These are phyloP conservation scores for Pristionchus japonicus DNA, from an alignment of 2,888 invertebrate species.

Conservation along the genomic window DNA sequence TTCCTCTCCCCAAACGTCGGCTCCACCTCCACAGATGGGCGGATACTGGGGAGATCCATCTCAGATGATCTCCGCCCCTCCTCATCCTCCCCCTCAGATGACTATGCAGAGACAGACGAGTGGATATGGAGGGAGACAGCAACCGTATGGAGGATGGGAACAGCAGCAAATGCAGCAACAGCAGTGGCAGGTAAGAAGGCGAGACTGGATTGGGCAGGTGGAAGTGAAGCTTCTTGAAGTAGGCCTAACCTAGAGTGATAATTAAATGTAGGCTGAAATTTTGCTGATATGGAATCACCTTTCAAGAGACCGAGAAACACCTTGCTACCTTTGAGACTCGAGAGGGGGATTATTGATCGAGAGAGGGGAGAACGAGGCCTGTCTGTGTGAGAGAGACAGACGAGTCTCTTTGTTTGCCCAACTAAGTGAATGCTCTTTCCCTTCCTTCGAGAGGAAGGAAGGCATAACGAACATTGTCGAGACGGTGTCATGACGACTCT, in stretches of 20 bases:
- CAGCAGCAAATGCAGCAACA: slow-evolving; percentile 25
- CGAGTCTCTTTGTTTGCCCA: slow-evolving; percentile 14
- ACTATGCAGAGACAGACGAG: not conserved
- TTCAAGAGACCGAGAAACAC: no score
- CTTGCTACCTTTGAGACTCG: no score
- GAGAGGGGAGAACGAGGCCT: not conserved
- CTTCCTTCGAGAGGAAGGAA: not conserved
- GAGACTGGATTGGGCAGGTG: no score
- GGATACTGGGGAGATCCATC: not conserved
- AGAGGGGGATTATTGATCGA: slow-evolving; percentile 2
- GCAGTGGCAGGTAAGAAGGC: slow-evolving; percentile 35
- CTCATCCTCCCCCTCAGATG: not conserved
- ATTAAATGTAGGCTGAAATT: no score
- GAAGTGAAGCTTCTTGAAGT: no score
- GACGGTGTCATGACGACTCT: not conserved
- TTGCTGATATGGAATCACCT: no score
- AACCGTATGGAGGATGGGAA: not conserved
- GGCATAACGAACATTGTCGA: not conserved
- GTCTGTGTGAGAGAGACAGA: not conserved
- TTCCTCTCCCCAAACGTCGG: not conserved
- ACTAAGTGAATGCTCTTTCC: slow-evolving; percentile 15
- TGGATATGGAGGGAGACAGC: not conserved
- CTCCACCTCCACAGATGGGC: not conserved
- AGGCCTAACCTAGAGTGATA: no score
- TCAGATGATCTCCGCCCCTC: not conserved